Percentiles rank a stretch among this genome's conserved stretches.
Conservation (phyloP, 2,888 invertebrate species). For the Tetragonisca angustula region DNA sequence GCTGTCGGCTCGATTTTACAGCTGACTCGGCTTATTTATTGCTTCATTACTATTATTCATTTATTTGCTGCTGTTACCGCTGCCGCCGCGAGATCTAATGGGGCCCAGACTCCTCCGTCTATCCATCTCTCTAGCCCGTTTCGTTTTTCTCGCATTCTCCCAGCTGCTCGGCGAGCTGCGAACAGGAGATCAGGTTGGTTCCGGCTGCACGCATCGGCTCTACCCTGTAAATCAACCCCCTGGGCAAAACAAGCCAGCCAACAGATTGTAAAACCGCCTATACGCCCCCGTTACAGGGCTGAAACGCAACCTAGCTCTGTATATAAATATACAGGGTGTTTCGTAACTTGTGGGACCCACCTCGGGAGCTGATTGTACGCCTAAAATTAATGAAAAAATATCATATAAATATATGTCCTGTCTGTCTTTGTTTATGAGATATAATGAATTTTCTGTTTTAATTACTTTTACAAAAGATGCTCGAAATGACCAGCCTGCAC, state of each 20-base stretch:
- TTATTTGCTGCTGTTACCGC: slow-evolving; percentile 55
- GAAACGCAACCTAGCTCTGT: neutral
- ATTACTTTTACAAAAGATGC: too few relatives aligned
- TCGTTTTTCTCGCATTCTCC: neutral
- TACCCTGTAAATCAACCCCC: slow-evolving; percentile 64
- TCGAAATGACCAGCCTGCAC: too few relatives aligned
- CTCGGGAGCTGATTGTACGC: too few relatives aligned
- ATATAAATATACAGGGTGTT: too few relatives aligned
- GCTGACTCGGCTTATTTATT: slow-evolving; percentile 61
- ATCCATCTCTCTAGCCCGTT: neutral
- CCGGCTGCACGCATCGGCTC: slow-evolving; percentile 39
- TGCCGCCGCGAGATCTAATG: slow-evolving; percentile 48
- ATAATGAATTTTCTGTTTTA: too few relatives aligned
- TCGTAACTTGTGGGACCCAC: too few relatives aligned
- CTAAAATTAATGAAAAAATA: too few relatives aligned
- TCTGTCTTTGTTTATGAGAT: too few relatives aligned
- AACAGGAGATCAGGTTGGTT: neutral
- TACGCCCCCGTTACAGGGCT: neutral
- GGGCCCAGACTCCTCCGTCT: slow-evolving; percentile 1
- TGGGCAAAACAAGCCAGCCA: slow-evolving; percentile 23
- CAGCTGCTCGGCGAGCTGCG: too few relatives aligned
- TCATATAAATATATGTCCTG: too few relatives aligned
- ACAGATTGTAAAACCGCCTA: slow-evolving; percentile 34
- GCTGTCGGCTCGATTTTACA: slow-evolving; percentile 22
- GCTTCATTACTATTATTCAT: slow-evolving; percentile 72